A percentile compares a stretch with the other conserved stretches of the same genome.
Evolutionary conservation across 2,888 invertebrate species (phyloP).

Genomic region (Drosophila vallismaia): DNA sequence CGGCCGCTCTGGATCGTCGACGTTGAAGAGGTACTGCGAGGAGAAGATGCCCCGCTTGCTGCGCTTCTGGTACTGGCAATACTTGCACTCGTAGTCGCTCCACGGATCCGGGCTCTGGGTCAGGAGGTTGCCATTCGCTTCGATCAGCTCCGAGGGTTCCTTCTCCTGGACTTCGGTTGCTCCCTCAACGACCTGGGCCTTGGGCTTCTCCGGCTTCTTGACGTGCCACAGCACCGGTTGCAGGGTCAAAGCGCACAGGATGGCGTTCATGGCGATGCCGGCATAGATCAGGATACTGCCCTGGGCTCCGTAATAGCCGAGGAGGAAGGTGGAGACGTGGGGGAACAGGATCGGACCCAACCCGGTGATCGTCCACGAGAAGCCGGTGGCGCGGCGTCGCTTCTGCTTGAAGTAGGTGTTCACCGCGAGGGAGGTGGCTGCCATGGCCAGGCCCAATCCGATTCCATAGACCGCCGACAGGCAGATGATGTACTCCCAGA

Average conservation of each 20-base stretch:
- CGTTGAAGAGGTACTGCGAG: constrained; percentile 83
- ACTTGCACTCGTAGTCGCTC: constrained; percentile 80
- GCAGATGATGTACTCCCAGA: constrained; percentile 87
- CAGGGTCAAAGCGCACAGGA: constrained; percentile 87
- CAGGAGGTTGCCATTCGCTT: constrained; percentile 71
- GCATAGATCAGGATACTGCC: constrained; percentile 88
- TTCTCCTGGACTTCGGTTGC: not conserved
- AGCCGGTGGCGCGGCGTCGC: constrained; percentile 88
- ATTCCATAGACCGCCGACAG: constrained; percentile 88
- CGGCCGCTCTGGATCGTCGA: constrained; percentile 87
- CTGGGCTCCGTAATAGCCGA: constrained; percentile 87
- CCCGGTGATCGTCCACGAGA: constrained; percentile 90
- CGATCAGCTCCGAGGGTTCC: constrained; percentile 1
- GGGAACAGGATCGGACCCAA: constrained; percentile 90
- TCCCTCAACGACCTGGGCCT: constrained; percentile 8
- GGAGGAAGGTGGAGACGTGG: constrained; percentile 87
- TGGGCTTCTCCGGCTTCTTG: constrained; percentile 82
- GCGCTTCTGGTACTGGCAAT: constrained; percentile 74
- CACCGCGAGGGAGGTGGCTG: constrained; percentile 88
- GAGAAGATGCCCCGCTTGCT: constrained; percentile 79
- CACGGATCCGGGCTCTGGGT: constrained; percentile 42
- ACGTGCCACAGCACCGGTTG: constrained; percentile 91
- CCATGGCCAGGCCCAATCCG: constrained; percentile 88
- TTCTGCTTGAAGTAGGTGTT: constrained; percentile 90
- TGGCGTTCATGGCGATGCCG: constrained; percentile 87